These are phyloP conservation scores for Equus przewalskii DNA, from an alignment of 2,113 vertebrate genomes.

Conservation along the genomic window DNA sequence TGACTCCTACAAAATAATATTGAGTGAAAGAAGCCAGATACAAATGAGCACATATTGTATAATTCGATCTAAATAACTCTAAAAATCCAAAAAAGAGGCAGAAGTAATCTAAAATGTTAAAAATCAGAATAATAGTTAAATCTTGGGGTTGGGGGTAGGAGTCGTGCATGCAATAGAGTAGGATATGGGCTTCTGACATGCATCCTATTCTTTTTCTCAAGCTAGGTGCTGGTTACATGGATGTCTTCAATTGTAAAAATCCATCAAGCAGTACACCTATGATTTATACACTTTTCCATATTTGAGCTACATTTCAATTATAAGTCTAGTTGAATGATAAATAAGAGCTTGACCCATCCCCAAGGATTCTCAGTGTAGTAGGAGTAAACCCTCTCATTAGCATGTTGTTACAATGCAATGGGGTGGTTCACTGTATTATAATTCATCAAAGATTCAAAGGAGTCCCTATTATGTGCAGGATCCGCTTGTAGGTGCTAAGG, in stretches of 20 bases:
- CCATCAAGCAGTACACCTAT: background rate
- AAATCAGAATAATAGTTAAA: background rate
- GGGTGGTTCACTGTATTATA: background rate
- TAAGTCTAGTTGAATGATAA: background rate
- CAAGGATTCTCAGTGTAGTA: background rate
- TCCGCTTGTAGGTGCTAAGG: background rate
- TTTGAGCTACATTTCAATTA: background rate
- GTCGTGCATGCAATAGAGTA: background rate
- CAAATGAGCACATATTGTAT: background rate
- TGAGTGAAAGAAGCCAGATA: background rate
- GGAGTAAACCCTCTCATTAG: background rate
- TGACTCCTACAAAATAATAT: background rate
- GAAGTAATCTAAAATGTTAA: background rate
- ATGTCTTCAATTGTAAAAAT: background rate
- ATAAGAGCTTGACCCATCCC: background rate
- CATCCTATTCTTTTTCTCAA: background rate
- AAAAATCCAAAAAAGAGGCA: background rate
- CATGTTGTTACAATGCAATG: background rate
- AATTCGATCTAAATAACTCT: background rate
- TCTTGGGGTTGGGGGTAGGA: background rate
- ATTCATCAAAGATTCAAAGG: background rate
- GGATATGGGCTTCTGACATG: background rate
- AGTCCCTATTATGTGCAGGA: background rate
- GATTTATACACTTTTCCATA: background rate
- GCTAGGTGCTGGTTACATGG: background rate